phyloP scores from a whole-genome alignment of 2,888 invertebrate genomes.

The Rhodophaea formosa region DNA sequence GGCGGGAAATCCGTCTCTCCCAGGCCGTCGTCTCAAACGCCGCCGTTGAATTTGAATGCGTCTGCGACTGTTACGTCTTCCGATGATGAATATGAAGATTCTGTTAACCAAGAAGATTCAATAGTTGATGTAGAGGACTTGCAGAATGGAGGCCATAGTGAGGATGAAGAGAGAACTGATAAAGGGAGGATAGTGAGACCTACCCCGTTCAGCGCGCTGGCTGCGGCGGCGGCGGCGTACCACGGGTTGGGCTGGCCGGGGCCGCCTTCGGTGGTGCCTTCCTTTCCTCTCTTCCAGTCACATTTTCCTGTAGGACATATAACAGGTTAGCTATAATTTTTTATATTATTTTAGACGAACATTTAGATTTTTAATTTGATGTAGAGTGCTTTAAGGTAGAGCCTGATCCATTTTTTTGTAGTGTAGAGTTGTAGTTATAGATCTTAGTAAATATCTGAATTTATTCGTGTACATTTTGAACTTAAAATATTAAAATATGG shows the following conservation, averaged over 20 bases:
- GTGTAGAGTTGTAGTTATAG: background rate
- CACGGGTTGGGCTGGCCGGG: conserved; percentile 83
- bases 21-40: conserved; percentile 65
- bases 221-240: conserved; percentile 86
- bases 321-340: conserved; percentile 54
- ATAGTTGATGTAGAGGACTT: conserved; percentile 91
- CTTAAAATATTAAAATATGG: no score
- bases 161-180: conserved; percentile 69
- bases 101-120: conserved; percentile 85
- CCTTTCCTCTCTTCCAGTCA: conserved; percentile 85
- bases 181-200: conserved; percentile 83
- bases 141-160: conserved; percentile 78
- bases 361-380: background rate
- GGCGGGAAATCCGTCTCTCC: conserved; percentile 66
- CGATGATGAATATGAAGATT: conserved; percentile 85
- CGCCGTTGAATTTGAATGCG: conserved; percentile 73
- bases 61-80: conserved; percentile 76
- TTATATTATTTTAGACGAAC: background rate
- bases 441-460: no score
- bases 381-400: background rate
- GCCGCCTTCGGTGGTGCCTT: conserved; percentile 79
- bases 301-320: conserved; percentile 79
- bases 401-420: background rate
- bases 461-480: no score
- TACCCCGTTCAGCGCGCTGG: conserved; percentile 86